Evolutionary conservation across 2,888 invertebrate genomes (phyloP), one percentile per base, ranked within the genome.

Genomic region (Dryococelus australis): DNA sequence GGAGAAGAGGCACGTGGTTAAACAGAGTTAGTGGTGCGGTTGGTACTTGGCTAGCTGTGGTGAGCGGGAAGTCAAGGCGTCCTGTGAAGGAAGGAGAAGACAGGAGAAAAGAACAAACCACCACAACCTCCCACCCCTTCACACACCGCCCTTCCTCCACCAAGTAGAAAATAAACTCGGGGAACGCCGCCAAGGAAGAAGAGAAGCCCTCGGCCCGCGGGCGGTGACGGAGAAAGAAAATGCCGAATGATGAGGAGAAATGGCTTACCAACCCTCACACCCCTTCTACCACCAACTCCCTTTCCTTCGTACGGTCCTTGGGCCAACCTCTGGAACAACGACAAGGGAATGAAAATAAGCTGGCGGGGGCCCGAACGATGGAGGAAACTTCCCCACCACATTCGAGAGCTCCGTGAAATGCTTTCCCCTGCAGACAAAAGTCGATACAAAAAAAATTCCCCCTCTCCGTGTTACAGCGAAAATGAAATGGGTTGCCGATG

Each of bases 261-360:
- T 65, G 65, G 65, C 65, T 65, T n/a, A 65, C 65, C 65, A 2
- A 20, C 47, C 47, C 47, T 6, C 47, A 13, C 16, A 47, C 47
- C 10, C 47, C 47, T 5, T 47, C 2, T 47, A 3, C 2, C 8
- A 5, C 35, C 47, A 47, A 47, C 47, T 16, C 47, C 47, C 16
- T 47, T 47, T 47, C 8, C 47, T 47, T 47, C 12, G 47, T 16
- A 16, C 16, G 20, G 65, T 65, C 65, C 65, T n/a, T 24, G 24
- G 65, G 65, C 65, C 65, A n/a, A n/a, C 20, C n/a, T n/a, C 65
- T n/a, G n/a, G 24, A 65, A 65, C 65, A 65, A 65, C 65, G 65
- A 65, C 24, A n/a, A 65, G 65, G 65, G 65, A 65, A 65, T 65
- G 65, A n/a, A 65, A 65, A n/a, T 65, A 65, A 65, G 65, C 65